Percentiles rank a stretch among this genome's conserved stretches.
phyloP scores from a whole-genome alignment of 1,140 invertebrate species.

The Manduca sexta region DNA sequence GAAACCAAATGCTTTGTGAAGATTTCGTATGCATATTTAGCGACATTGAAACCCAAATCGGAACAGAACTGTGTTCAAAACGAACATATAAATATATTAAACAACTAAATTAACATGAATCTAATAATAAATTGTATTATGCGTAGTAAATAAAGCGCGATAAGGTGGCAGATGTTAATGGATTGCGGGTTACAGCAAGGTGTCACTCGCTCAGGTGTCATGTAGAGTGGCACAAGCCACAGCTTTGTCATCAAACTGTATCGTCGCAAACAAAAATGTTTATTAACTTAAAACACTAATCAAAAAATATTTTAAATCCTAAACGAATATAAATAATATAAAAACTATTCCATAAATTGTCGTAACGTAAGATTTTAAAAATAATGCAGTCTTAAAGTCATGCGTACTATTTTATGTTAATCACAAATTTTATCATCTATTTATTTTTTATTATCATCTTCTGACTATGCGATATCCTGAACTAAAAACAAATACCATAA shows the following conservation, averaged over 20 bases:
- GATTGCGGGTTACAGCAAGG: slow-evolving; percentile 52
- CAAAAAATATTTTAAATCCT: too few relatives aligned
- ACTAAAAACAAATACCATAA: too few relatives aligned
- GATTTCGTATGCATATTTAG: not conserved
- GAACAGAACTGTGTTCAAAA: not conserved
- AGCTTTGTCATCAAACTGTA: slow-evolving; percentile 35
- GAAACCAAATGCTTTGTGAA: too few relatives aligned
- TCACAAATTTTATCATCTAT: too few relatives aligned
- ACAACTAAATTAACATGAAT: not conserved
- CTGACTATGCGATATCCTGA: too few relatives aligned
- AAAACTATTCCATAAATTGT: too few relatives aligned
- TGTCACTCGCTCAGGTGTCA: slow-evolving; percentile 54
- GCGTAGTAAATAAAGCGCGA: slow-evolving; percentile 1
- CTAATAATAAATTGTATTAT: not conserved
- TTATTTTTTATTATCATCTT: too few relatives aligned
- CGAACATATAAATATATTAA: not conserved
- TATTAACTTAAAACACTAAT: too few relatives aligned
- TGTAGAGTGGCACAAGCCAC: slow-evolving; percentile 53
- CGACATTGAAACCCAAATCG: not conserved
- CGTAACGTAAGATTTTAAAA: too few relatives aligned
- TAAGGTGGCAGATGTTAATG: slow-evolving; percentile 47
- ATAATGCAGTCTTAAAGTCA: too few relatives aligned
- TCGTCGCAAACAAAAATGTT: slow-evolving; percentile 10
- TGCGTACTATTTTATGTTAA: too few relatives aligned
- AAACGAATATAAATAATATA: too few relatives aligned